Conservation (phyloP, 2,797 vertebrate genomes). For the Microctenopoma steveboyesi region DNA sequence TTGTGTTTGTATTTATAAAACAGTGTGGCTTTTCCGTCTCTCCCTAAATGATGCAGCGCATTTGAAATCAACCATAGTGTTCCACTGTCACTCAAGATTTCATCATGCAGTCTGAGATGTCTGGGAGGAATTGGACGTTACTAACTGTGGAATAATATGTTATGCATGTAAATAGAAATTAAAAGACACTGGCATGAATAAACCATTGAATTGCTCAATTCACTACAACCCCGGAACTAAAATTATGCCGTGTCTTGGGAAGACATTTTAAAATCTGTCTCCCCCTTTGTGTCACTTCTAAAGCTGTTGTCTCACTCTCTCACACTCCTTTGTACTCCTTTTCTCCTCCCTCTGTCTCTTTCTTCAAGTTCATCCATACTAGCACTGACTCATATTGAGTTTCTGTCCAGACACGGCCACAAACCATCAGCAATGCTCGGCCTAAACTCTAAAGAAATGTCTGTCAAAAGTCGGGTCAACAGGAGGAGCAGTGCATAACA, state of each 20-base stretch:
- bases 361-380: conserved; percentile 63
- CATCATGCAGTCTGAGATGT: conserved; percentile 32
- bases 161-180: conserved; percentile 59
- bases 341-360: conserved; percentile 29
- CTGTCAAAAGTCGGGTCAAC: conserved; percentile 67
- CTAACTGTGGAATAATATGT: conserved; percentile 43
- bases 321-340: conserved; percentile 23
- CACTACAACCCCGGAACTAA: conserved; percentile 24
- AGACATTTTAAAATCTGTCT: conserved; percentile 24
- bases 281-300: conserved; percentile 36
- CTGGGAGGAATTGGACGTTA: conserved; percentile 38
- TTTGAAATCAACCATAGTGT: conserved; percentile 46
- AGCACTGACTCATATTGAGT: conserved; percentile 68
- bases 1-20: conserved; percentile 67
- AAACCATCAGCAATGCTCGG: conserved; percentile 55
- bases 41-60: conserved; percentile 38
- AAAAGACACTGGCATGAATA: conserved; percentile 59
- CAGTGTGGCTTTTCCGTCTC: conserved; percentile 37
- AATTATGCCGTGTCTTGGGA: conserved; percentile 15
- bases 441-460: conserved; percentile 75
- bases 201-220: conserved; percentile 31
- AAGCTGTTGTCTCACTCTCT: conserved; percentile 48
- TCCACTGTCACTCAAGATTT: conserved; percentile 56
- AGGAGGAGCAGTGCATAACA: conserved; percentile 63
- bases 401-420: conserved; percentile 71